Evolutionary conservation across 2,113 vertebrate species (phyloP), one percentile per base, ranked within the genome.

Genomic region (Marcusenius ussheri): DNA sequence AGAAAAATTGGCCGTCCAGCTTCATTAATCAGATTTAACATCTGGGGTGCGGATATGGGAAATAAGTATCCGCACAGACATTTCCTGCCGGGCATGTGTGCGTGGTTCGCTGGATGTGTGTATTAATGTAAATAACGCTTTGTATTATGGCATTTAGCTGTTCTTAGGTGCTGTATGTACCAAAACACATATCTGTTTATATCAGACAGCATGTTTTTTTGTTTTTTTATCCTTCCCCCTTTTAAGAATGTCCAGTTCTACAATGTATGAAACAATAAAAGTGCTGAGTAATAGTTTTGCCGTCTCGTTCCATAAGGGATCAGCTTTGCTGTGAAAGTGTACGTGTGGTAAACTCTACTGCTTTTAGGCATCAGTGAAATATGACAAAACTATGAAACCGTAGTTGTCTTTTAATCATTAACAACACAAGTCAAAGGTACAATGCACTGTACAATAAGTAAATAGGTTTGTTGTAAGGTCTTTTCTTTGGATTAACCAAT

Each of bases 401-500:
- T 94, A 93, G 95, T 96, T 93, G 92, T 95, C 93, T 95, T 96
- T 96, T 96, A 96, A 96, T 96, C 92, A 95, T 95, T 95, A 96
- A 95, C 94, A 95, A 96, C 95, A 95, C 94, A 96, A 95, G 94
- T 96, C 94, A 95, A 95, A 95, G 94, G 95, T 96, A 96, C 94
- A 96, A 93, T 92, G 94, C 93, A 94, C 95, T 96, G 96, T 96
- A 96, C 95, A 96, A 95, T 95, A 96, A 95, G 96, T 96, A 95
- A 96, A 96, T 95, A 96, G 94, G 95, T 96, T 94, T 96, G 95
- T 94, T 95, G 95, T 95, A 95, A 95, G 95, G 95, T 95, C 94
- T 94, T 95, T 95, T 96, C 96, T 96, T 96, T 96, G 96, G 96
- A 96, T 96, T 96, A 95, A 96, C 95, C 96, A 96, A 96, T 96